Evolutionary conservation across 2,888 invertebrate species (phyloP), one percentile per base, ranked within the genome.

Genomic region (Sipha maydis): DNA sequence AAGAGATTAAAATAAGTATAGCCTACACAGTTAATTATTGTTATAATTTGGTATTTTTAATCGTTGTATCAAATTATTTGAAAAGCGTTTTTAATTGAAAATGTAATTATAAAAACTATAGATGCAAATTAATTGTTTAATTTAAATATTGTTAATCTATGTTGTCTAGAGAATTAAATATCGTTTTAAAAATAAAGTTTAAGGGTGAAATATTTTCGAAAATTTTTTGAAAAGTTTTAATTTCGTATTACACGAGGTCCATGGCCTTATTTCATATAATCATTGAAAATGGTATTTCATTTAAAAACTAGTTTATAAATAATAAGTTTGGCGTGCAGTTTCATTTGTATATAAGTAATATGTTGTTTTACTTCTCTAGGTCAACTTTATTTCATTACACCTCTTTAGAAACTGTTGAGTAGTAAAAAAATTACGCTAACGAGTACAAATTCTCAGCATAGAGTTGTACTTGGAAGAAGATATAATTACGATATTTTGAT

Each of bases 221-320:
- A 14, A 48, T 48, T 11, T 41, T 48, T 48, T 0, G 2, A 48
- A 48, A 48, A 48, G 14, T 14, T 48, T 48, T 48, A 11, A 14
- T 14, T 11, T 48, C 11, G 48, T 48, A 48, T 48, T 48, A 14
- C 14, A 14, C 48, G 14, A 34, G 5, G 4, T 3, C 73, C 14
- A 76, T 48, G 76, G 61, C 41, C 76, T 84, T 77, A 84, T 76
- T 69, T 76, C 25, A 61, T 25, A 76, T 41, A 41, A 77, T 48
- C 19, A 41, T 84, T 67, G 31, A 61, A 84, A 76, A 67, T 84
- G 38, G 34, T 21, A 21, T 61, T 84, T 61, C 61, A 76, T 76
- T 76, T 61, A 9, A 67, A 61, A 84, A 84, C 76, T 41, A 31
- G 76, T 84, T 84, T 76, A 41, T 41, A 67, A 84, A 73, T 83